Evolutionary conservation across 2,888 invertebrate genomes (phyloP), one percentile per base, ranked within the genome.

Genomic region (Alloplasta piceator): DNA sequence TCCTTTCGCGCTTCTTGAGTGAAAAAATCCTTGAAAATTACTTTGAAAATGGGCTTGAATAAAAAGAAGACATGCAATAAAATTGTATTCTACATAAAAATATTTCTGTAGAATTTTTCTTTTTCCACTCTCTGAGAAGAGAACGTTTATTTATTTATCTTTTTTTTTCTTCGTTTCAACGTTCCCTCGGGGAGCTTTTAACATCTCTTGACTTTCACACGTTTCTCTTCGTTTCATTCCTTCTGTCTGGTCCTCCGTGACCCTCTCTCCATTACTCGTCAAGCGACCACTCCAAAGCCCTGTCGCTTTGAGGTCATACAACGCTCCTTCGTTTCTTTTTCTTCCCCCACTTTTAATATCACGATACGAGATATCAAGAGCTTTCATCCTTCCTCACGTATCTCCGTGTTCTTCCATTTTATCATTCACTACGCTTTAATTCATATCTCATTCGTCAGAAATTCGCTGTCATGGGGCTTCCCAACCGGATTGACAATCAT

Each of bases 201-300:
- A 72, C 61, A 52, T 50, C 41, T 61, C 41, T 52, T 26, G 71
- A 50, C 71, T 72, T 61, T 41, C n/a, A 61, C 61, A 52, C 41
- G 48, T 60, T 12, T 60, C 50, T 61, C 39, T 39, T 52, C 12
- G 50, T n/a, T 26, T 39, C 46, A 61, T 50, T 52, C 52, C 41
- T 41, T 61, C n/a, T 52, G 61, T 52, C 50, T 39, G 6, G 71
- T 14, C 48, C 36, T 38, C 38, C 38, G 58, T 38, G 43, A 70
- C 58, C 46, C 38, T 41, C 58, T 60, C 48, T 66, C 66, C 78
- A 58, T 72, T 58, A 64, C 61, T 43, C 38, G 41, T 46, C 60
- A 9, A 58, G 48, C 12, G 48, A n/a, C 50, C 52, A 14, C 43
- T 41, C 52, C 41, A 63, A 63, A 43, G 48, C 52, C 68, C 43